Conservation (phyloP, 1,140 invertebrate species). For the Octopus bimaculoides region DNA sequence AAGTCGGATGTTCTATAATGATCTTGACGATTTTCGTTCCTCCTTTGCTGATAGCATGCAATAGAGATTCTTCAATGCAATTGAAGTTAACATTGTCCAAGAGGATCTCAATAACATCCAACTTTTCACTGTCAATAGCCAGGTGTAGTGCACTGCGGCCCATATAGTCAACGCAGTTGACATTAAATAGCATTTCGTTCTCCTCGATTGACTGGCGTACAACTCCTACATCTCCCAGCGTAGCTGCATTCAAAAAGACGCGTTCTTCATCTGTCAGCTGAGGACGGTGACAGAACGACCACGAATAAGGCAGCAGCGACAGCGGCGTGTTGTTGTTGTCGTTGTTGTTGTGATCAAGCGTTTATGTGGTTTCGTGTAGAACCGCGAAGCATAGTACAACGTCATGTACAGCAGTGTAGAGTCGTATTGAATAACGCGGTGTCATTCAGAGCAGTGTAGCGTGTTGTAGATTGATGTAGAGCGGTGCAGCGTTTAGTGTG, state of each 20-base stretch:
- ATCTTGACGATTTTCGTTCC: slow-evolving; percentile 54
- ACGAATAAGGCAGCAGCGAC: too few species aligned
- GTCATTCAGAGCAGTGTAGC: too few species aligned
- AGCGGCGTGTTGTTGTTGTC: too few species aligned
- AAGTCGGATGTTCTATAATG: slow-evolving; percentile 54
- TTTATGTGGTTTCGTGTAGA: too few species aligned
- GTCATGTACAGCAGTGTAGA: too few species aligned
- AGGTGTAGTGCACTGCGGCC: slow-evolving; percentile 52
- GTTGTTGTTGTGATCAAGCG: too few species aligned
- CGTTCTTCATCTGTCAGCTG: slow-evolving; percentile 57
- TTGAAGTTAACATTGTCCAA: slow-evolving; percentile 50
- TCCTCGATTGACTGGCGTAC: slow-evolving; percentile 51
- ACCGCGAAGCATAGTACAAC: too few species aligned
- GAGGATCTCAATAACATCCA: slow-evolving; percentile 51
- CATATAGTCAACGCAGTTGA: slow-evolving; percentile 54
- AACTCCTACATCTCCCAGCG: slow-evolving; percentile 52
- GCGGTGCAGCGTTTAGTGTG: too few species aligned
- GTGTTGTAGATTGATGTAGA: too few species aligned
- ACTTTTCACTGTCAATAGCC: slow-evolving; percentile 55
- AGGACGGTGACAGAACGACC: neutral
- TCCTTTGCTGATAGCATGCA: slow-evolving; percentile 56
- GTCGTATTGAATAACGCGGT: too few species aligned
- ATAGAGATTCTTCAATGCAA: slow-evolving; percentile 54
- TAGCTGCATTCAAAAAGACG: slow-evolving; percentile 56
- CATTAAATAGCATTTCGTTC: slow-evolving; percentile 41